Base-by-base conservation (phyloP, 2,113 vertebrate genomes). In the Dromas ardeola region DNA sequence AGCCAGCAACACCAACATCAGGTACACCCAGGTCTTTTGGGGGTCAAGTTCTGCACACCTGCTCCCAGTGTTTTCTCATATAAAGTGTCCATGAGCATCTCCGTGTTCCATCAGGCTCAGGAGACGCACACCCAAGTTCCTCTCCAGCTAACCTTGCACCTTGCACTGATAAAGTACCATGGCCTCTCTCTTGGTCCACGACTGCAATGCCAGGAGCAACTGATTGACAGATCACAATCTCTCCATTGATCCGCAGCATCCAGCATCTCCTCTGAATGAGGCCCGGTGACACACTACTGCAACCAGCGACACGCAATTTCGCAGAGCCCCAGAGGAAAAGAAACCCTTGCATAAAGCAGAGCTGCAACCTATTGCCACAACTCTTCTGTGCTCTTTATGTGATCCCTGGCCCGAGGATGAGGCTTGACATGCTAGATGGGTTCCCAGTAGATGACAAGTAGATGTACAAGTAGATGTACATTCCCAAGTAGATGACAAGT, bases 251-350 rank as follows among this genome's bases (percentile, higher is more conserved):
- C 27, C 58, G 42, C 2, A 1, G 55, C 67, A 83, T 62, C 72
- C 80, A 86, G 63, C n/a, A 47, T 19, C 50, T 52, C 27, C 55
- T 88, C 62, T 32, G 59, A 86, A 50, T 9, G 13, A 71, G 55
- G 30, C n/a, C 66, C 0, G 0, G 69, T n/a, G 78, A 84, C 38
- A 56, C 67, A 23, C 50, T 47, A 29, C 55, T 81, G 65, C 55
- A 71, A 25, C 5, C 22, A 74, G 19, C 0, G 0, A 45, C 40
- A 49, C 49, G 17, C 17, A 19, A 26, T 17, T 74, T 22, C 67
- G 19, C 50, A 77, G 69, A 27, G 2, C 3, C 6, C 4, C 34
- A 32, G 53, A 65, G 43, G 13, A 92, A 72, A 91, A 71, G 27
- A 50, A 95, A n/a, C 21, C 26, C 20, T 59, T 52, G 23, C 18